Evolutionary conservation across 2,888 invertebrate genomes (phyloP).

Genomic region (Papilio demoleus): DNA sequence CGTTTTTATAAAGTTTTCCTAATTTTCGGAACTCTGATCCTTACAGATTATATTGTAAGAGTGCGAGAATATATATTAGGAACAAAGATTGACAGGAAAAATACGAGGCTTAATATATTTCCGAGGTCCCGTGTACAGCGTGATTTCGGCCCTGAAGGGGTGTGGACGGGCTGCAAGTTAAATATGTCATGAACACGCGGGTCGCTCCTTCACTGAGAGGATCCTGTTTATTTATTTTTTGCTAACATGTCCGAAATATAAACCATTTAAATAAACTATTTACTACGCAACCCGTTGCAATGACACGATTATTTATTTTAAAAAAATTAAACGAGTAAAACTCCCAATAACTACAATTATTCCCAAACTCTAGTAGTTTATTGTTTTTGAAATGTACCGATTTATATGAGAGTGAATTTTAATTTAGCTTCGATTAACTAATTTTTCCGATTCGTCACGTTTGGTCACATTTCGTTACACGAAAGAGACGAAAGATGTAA

Average conservation of each 20-base stretch:
- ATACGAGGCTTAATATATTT: conserved; percentile 34
- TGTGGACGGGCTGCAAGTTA: conserved; percentile 36
- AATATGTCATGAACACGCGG: conserved; percentile 39
- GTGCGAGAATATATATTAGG: not conserved
- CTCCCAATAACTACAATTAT: too few relatives aligned
- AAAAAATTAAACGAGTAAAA: not conserved
- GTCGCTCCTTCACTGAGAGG: conserved; percentile 30
- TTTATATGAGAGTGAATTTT: too few relatives aligned
- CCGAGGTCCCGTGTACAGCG: conserved; percentile 12
- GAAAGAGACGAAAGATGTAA: too few relatives aligned
- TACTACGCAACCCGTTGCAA: not conserved
- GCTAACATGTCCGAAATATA: conserved; percentile 5
- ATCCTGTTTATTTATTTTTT: conserved; percentile 26
- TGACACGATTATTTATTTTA: not conserved
- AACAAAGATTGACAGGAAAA: conserved; percentile 34
- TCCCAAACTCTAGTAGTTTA: too few relatives aligned
- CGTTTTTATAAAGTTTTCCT: too few relatives aligned
- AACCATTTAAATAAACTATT: conserved; percentile 21
- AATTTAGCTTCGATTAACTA: too few relatives aligned
- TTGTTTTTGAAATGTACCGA: not conserved
- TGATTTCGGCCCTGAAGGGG: conserved; percentile 35
- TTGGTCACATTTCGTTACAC: not conserved
- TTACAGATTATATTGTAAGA: not conserved
- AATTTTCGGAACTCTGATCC: too few relatives aligned
- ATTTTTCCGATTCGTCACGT: not conserved